A percentile compares a stretch with the other conserved stretches of the same genome.
Evolutionary conservation across 2,888 invertebrate genomes (phyloP).

Genomic region (Ochlodes sylvanus): DNA sequence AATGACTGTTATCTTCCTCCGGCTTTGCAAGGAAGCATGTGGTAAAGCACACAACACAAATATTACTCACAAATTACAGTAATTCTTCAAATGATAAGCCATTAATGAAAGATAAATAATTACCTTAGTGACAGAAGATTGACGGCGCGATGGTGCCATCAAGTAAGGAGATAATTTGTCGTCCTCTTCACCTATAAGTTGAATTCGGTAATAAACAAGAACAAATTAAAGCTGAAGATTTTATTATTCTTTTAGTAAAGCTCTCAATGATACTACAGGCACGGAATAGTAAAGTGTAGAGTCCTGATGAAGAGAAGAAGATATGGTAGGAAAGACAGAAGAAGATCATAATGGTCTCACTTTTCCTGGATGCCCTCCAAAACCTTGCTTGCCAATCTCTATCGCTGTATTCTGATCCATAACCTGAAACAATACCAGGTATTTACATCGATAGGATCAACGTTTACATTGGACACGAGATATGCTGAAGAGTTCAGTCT

Average conservation of each 20-base stretch:
- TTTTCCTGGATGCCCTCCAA: conserved; percentile 86
- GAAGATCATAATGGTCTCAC: conserved; percentile 54
- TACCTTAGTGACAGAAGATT: conserved; percentile 75
- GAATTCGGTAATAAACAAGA: conserved; percentile 11
- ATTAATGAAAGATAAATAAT: conserved; percentile 1
- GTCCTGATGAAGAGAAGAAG: conserved; percentile 36
- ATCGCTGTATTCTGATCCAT: conserved; percentile 91
- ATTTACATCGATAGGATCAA: conserved; percentile 14
- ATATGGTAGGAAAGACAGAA: conserved; percentile 31
- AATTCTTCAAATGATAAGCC: not conserved
- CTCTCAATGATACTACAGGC: conserved; percentile 15
- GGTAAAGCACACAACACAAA: conserved; percentile 21
- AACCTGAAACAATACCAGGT: conserved; percentile 73
- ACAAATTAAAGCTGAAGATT: conserved; percentile 5
- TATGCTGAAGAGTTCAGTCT: not conserved
- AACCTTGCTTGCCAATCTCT: conserved; percentile 86
- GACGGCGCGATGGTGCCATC: conserved; percentile 71
- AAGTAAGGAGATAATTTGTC: conserved; percentile 75
- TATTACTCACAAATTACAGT: not conserved
- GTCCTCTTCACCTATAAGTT: conserved; percentile 71
- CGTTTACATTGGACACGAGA: not conserved
- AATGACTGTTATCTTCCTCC: conserved; percentile 86
- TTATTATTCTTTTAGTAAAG: conserved; percentile 3
- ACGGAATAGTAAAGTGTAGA: conserved; percentile 29
- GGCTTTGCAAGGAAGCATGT: conserved; percentile 64